Evolutionary conservation across 2,113 vertebrate genomes (phyloP), one percentile per base, ranked within the genome.

Genomic region (Prunella fulvescens): DNA sequence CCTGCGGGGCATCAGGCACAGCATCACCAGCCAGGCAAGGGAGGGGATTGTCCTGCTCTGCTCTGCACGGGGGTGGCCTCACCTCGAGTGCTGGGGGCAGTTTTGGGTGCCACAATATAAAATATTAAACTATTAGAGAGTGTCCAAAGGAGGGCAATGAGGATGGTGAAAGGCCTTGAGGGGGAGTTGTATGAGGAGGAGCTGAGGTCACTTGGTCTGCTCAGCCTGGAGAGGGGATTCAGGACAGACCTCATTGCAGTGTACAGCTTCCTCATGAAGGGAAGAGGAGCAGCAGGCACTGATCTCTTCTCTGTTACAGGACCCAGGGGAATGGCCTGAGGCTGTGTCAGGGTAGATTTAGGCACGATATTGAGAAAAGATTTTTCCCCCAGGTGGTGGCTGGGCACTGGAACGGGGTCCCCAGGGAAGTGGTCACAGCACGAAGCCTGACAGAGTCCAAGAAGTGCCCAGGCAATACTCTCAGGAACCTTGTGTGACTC

Each of bases 1-100:
- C 37, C 31, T 35, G 61, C 16, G 31, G 0, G 0, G 1, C 20
- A 57, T 18, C 35, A 31, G 44, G 17, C 31, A 11, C 35, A 66
- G 51, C 51, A 66, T 42, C 0, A 0, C 8, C 60, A 42, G 31
- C 19, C 0, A 0, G 51, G 37, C 20, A 58, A 42, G 51, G 31
- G 51, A 76, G 31, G 20, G 51, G 71, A 76, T 58, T 58, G 44
- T 58, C 35, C 71, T 0, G 3, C 35, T 65, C 42, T 74, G 50
- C 16, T 14, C 60, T 57, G 42, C 1, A 0, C 56, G 61, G 67
- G 35, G 29, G 4, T 1, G 0, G 51, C 51, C 60, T 66, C 51
- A 35, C 13, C 31, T 76, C 1, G 0, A 58, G 17, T 14, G 19
- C 20, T 50, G 24, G 15, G 60, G 10, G 6, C 51, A 50, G 16